A percentile compares a stretch with the other conserved stretches of the same genome.
These are phyloP conservation scores for Nematostella vectensis DNA, from an alignment of 92 coral and sea anemone genomes.

Conservation along the genomic window DNA sequence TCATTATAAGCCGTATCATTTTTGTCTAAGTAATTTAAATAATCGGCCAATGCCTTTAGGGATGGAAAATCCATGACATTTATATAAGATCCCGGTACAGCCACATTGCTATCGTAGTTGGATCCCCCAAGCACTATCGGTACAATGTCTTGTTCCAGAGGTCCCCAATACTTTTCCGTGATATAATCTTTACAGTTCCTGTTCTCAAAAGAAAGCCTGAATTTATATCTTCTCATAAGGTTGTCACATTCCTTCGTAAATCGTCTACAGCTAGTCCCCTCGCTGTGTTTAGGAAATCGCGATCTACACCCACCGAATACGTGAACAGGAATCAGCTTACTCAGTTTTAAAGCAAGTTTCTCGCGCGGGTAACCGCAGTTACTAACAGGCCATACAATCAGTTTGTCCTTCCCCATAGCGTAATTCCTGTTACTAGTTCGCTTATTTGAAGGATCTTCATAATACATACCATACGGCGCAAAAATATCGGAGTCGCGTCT, in stretches of 20 bases:
- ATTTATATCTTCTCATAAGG: conserved; percentile 53
- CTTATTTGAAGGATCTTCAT: conserved; percentile 1
- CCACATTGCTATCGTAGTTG: conserved; percentile 41
- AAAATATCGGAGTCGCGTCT: conserved; percentile 13
- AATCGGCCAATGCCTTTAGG: conserved; percentile 44
- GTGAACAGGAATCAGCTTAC: conserved; percentile 9
- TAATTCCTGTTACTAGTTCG: neutral
- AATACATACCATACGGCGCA: conserved; percentile 8
- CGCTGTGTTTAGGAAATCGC: neutral
- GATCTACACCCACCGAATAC: conserved; percentile 25
- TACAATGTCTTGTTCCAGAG: conserved; percentile 45
- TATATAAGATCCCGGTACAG: conserved; percentile 87
- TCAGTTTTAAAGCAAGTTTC: conserved; percentile 11
- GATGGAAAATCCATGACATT: conserved; percentile 70
- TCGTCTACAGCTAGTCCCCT: neutral
- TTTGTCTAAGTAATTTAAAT: conserved; percentile 38
- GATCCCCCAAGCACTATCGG: conserved; percentile 87
- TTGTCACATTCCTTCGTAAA: conserved; percentile 19
- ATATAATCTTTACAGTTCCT: conserved; percentile 64
- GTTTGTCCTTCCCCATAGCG: conserved; percentile 34
- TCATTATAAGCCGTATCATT: conserved; percentile 78
- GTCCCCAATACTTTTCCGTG: conserved; percentile 85
- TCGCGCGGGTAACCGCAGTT: conserved; percentile 31
- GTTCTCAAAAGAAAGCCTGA: conserved; percentile 77
- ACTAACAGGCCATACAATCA: conserved; percentile 17